Base-by-base conservation (phyloP, 2,113 vertebrate genomes). In the Tauraco erythrolophus region DNA sequence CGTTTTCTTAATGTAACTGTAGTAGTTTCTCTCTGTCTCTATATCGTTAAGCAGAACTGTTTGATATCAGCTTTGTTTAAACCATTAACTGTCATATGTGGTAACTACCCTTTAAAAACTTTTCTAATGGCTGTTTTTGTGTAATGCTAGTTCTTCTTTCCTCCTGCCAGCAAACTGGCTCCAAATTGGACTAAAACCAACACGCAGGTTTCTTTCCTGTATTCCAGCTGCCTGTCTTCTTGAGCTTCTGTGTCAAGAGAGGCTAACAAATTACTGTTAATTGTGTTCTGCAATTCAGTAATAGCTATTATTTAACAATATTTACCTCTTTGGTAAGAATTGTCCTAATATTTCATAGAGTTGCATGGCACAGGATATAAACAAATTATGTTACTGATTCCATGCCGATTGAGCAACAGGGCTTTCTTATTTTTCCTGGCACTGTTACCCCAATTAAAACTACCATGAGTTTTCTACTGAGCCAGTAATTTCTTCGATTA, bases 361-460 rank as follows among this genome's bases (percentile, higher is more conserved):
- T 64, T 74, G 27, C 65, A 51, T 86, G 51, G 71, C 51, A 75
- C 23, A 81, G 76, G 30, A 46, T 51, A 8, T 66, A 88, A 85
- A 80, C 43, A 88, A 90, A 92, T 46, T 10, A 80, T 83, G 56
- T 51, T 94, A 74, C 54, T 60, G 64, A 61, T 71, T 79, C 50
- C 16, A 16, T 35, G 17, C 28, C 74, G 57, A 83, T 86, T 62
- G 64, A 91, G 75, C 25, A 88, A 45, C 12, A 57, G 27, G 43
- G 77, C 53, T 92, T 81, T 51, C 15, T 61, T 61, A 10, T 85
- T 87, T 91, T 90, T 86, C 28, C 45, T 95, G 90, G 70, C 53
- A 88, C 62, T 66, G 45, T 77, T 83, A 90, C 51, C 25, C 45
- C 35, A 93, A 74, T 90, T 95, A 88, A 94, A 84, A 70, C 23